phyloP scores from a whole-genome alignment of 1,140 invertebrate species.

The Danaus melanippus region DNA sequence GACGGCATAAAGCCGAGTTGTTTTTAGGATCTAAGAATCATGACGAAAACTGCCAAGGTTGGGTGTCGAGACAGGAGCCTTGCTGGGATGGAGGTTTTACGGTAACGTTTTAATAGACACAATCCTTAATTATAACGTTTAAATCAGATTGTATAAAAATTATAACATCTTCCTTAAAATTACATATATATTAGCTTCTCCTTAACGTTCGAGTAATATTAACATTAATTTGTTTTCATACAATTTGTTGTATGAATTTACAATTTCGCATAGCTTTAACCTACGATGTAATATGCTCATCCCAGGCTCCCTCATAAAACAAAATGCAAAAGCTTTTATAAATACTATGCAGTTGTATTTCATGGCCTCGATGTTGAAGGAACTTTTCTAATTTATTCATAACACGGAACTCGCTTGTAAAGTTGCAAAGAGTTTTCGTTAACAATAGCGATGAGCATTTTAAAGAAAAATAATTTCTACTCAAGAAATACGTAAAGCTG shows the following conservation, averaged over 20 bases:
- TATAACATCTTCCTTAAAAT: too few relatives aligned
- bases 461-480: slow-evolving; percentile 48
- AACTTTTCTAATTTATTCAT: slow-evolving; percentile 69
- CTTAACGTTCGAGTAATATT: too few relatives aligned
- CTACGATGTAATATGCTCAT: too few relatives aligned
- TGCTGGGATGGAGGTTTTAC: slow-evolving; percentile 9
- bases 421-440: slow-evolving; percentile 46
- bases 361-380: slow-evolving; percentile 13
- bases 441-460: slow-evolving; percentile 53
- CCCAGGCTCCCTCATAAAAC: too few relatives aligned
- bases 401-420: slow-evolving; percentile 51
- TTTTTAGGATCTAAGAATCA: slow-evolving; percentile 18
- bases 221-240: too few relatives aligned
- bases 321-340: too few relatives aligned
- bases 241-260: too few relatives aligned
- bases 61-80: slow-evolving; percentile 22
- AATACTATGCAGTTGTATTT: not conserved
- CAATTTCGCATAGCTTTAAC: too few relatives aligned
- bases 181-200: too few relatives aligned
- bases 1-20: slow-evolving; percentile 12
- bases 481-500: slow-evolving; percentile 17
- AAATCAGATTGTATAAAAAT: too few relatives aligned
- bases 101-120: slow-evolving; percentile 1
- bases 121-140: too few relatives aligned
- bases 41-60: slow-evolving; percentile 17